Conservation (phyloP, 2,888 invertebrate genomes). For the Hylaea fasciaria region DNA sequence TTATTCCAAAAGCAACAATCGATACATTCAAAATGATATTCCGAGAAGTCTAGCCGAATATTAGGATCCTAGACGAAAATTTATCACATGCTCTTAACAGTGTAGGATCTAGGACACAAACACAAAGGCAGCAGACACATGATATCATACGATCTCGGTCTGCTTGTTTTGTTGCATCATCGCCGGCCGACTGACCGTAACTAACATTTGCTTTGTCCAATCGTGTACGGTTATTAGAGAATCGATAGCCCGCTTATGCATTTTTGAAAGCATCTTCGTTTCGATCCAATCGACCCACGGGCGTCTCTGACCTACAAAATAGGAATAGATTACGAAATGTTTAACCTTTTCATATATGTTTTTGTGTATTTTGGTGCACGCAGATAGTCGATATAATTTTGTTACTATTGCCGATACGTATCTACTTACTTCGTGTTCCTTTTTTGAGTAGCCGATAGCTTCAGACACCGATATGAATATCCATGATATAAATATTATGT, state of each 20-base stretch:
- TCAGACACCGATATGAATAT: too few relatives aligned
- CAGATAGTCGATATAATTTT: too few relatives aligned
- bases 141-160: conserved; percentile 51
- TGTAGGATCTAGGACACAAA: conserved; percentile 36
- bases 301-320: neutral
- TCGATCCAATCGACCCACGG: neutral
- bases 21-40: too few relatives aligned
- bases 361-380: too few relatives aligned
- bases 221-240: conserved; percentile 1
- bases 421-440: too few relatives aligned
- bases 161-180: conserved; percentile 55
- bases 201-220: conserved; percentile 29
- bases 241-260: conserved; percentile 17
- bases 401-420: too few relatives aligned
- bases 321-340: neutral
- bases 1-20: too few relatives aligned
- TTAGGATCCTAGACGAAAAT: too few relatives aligned
- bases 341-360: too few relatives aligned
- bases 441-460: too few relatives aligned
- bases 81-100: neutral
- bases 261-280: conserved; percentile 17
- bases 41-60: too few relatives aligned
- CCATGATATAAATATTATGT: too few relatives aligned
- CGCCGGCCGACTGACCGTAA: conserved; percentile 34
- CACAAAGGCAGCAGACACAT: conserved; percentile 42